Evolutionary conservation across 1,140 invertebrate species (phyloP), one percentile per base, ranked within the genome.

Genomic region (Acromyrmex charruanus): DNA sequence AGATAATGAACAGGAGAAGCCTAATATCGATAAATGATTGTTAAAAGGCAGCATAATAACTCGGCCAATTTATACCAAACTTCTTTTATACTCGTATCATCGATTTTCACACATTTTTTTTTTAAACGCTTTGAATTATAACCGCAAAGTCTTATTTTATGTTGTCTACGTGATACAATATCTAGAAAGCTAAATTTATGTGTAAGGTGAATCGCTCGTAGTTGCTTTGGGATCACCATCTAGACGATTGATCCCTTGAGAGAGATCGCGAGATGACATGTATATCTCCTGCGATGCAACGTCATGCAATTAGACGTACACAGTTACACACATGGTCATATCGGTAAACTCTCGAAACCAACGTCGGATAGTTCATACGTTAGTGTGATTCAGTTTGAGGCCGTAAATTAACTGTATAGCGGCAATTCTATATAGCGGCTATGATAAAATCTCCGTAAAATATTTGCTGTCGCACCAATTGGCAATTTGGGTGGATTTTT

Each of bases 271-370:
- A 77, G 77, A 81, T 87, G 75, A 87, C 75, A 80, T 55, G 66
- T 66, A 59, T 68, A 80, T 39, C 55, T 75, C 35, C 4, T 18
- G 55, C 59, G 49, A 72, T 55, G 53, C 61, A 49, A 68, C 55
- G 55, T 85, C 68, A 65, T 31, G 88, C 85, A 90, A 90, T 90
- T 90, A 90, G 74, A 75, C 59, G 66, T 75, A 65, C 66, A 84
- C 75, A 55, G 71, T 59, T 75, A 69, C 71, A 72, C n/a, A 44
- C 53, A 53, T 14, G 53, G 65, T 31, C 80, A 75, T 90, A 89
- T 89, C 72, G 85, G 88, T 55, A 72, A 89, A 89, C 88, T 90
- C 69, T 51, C 82, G 69, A 87, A 89, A 89, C 85, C 87, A 79
- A 25, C 74, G 16, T 66, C 28, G 61, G 63, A 53, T 89, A 39